phyloP scores from a whole-genome alignment of 1,140 invertebrate species.

The Cydia strobilella region DNA sequence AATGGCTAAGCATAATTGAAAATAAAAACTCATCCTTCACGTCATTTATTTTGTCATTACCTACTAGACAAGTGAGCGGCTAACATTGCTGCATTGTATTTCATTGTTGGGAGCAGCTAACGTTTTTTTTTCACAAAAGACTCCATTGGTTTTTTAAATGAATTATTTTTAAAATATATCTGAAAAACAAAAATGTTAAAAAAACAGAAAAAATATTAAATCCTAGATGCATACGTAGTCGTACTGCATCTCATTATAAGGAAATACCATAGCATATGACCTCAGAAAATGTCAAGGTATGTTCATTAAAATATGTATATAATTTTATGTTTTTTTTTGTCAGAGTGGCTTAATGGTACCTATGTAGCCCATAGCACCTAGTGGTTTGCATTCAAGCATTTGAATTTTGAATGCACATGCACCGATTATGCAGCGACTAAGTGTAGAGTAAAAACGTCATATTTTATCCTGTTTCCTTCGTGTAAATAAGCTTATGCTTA shows the following conservation, averaged over 20 bases:
- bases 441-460: too few relatives aligned
- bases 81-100: background rate
- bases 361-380: too few relatives aligned
- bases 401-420: too few relatives aligned
- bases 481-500: too few relatives aligned
- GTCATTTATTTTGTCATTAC: background rate
- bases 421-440: too few relatives aligned
- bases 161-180: background rate
- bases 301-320: background rate
- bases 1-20: too few relatives aligned
- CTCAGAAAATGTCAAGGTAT: background rate
- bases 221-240: background rate
- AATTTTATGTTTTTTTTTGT: background rate
- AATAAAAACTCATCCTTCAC: too few relatives aligned
- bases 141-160: background rate
- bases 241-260: background rate
- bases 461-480: too few relatives aligned
- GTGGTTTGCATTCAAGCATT: too few relatives aligned
- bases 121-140: slow-evolving; percentile 23
- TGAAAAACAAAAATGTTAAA: background rate
- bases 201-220: background rate
- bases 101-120: background rate
- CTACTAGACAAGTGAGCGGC: background rate
- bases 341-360: too few relatives aligned
- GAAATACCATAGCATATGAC: background rate